Evolutionary conservation across 2,888 invertebrate genomes (phyloP).

Genomic region (Cephus pygmeus): DNA sequence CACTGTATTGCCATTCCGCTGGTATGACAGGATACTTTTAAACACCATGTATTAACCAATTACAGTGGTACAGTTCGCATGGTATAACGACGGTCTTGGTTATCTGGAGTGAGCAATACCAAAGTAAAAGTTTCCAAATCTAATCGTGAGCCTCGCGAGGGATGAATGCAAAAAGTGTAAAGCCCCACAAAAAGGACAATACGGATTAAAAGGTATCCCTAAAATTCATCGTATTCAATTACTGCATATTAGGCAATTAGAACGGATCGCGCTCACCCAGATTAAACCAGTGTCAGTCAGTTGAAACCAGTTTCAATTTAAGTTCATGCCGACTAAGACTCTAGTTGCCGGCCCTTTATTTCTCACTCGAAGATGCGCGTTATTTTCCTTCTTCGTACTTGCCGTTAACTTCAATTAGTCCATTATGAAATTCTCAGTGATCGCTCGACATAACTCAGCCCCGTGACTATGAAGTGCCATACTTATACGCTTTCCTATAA

Average conservation of each 20-base stretch:
- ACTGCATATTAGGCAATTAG: constrained; percentile 40
- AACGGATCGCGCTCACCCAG: constrained; percentile 27
- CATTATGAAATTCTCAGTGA: constrained; percentile 30
- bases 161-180: not conserved
- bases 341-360: constrained; percentile 26
- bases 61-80: not conserved
- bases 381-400: constrained; percentile 9
- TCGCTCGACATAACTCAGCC: not conserved
- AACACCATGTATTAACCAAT: not conserved
- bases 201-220: constrained; percentile 32
- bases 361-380: not conserved
- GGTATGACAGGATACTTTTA: not conserved
- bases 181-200: not conserved
- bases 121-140: not conserved
- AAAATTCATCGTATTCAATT: constrained; percentile 36
- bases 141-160: not conserved
- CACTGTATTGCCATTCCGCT: not conserved
- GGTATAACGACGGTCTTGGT: not conserved
- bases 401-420: constrained; percentile 39
- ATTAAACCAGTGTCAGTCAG: constrained; percentile 48
- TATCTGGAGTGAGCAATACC: not conserved
- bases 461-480: not conserved
- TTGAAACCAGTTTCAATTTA: constrained; percentile 62
- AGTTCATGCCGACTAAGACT: constrained; percentile 17
- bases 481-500: not conserved